These are phyloP conservation scores for Eulemur coronatus DNA, from an alignment of 2,797 vertebrate genomes.

Conservation along the genomic window DNA sequence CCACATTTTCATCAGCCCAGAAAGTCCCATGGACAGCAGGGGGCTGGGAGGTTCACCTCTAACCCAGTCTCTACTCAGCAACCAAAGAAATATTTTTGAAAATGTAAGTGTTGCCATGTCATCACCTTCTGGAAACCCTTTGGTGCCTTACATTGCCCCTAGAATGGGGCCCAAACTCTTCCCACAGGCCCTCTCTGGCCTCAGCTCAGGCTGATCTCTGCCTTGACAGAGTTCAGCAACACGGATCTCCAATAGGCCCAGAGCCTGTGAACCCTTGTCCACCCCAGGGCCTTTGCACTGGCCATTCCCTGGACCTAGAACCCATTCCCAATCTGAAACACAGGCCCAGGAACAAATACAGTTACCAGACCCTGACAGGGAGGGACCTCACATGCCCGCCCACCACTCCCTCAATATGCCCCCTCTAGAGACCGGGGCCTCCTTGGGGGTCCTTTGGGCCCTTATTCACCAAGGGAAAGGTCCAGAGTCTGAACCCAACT, in stretches of 20 bases:
- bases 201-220: fast-evolving
- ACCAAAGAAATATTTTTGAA: neutral
- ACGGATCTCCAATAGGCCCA: neutral
- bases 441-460: neutral
- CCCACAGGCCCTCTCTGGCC: neutral
- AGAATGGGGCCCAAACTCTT: neutral
- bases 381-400: fast-evolving
- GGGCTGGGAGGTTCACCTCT: neutral
- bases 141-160: fast-evolving
- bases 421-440: neutral
- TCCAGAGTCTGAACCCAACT: neutral
- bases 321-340: neutral
- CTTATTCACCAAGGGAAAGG: neutral
- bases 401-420: fast-evolving
- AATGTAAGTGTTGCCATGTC: neutral
- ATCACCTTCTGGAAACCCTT: neutral
- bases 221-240: neutral
- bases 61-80: neutral
- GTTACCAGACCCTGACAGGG: neutral
- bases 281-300: neutral
- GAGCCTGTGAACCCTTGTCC: neutral
- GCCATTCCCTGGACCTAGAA: neutral
- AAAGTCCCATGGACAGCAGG: neutral
- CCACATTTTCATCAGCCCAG: too few relatives aligned
- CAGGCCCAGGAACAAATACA: neutral